Evolutionary conservation across 37 sponge, comb jelly and placozoan genomes (phyloP).

Genomic region (Aplysina aerophoba): DNA sequence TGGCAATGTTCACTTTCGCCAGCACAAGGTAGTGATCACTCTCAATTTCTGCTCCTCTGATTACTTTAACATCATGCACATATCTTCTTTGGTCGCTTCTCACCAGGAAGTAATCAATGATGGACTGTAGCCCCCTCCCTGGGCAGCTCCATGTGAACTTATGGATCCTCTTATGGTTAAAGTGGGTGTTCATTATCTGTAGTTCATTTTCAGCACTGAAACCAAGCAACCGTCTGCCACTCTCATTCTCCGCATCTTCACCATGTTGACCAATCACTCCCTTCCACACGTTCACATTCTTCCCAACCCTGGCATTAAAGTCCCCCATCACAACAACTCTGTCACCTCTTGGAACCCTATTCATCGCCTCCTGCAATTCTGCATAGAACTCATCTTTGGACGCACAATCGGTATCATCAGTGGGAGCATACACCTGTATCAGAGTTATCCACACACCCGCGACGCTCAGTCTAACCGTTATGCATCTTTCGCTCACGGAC

Average conservation of each 20-base stretch:
- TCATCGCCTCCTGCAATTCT: not conserved
- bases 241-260: conserved; percentile 7
- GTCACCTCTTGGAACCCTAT: conserved; percentile 12
- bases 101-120: conserved; percentile 2
- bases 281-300: conserved; percentile 7
- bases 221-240: conserved; percentile 5
- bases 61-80: conserved; percentile 10
- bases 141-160: too few relatives aligned
- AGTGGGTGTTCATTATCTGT: conserved; percentile 7
- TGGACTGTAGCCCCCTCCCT: conserved; percentile 8
- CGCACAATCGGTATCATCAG: conserved; percentile 8
- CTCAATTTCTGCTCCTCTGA: too few relatives aligned
- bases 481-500: too few relatives aligned
- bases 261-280: conserved; percentile 8
- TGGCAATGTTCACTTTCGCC: conserved; percentile 12
- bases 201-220: conserved; percentile 7
- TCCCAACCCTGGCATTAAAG: conserved; percentile 3
- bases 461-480: conserved; percentile 4
- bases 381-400: not conserved
- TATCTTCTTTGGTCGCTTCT: conserved; percentile 11
- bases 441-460: conserved; percentile 12
- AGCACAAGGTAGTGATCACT: conserved; percentile 11
- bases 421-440: conserved; percentile 12
- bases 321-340: conserved; percentile 12
- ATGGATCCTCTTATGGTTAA: conserved; percentile 3